Percentiles rank a stretch among this genome's conserved stretches.
These are phyloP conservation scores for Pogonus chalceus DNA, from an alignment of 1,140 invertebrate species.

Conservation along the genomic window DNA sequence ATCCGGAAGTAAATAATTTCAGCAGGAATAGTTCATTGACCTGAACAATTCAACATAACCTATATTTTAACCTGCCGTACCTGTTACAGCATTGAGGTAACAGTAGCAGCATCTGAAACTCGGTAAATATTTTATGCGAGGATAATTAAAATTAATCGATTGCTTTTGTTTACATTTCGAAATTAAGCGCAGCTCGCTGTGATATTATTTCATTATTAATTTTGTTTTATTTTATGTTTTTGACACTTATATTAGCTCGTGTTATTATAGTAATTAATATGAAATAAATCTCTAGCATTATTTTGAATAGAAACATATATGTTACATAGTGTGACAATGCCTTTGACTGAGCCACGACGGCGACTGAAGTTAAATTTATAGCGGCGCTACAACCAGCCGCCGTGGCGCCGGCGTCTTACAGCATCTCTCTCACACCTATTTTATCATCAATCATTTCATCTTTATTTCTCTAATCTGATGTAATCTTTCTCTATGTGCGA, in stretches of 20 bases:
- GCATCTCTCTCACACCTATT: not conserved
- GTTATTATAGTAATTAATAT: not conserved
- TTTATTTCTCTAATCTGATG: not conserved
- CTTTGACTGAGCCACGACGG: slow-evolving; percentile 21
- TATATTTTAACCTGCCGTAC: too few relatives aligned
- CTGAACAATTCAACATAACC: too few relatives aligned
- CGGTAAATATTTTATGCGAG: not conserved
- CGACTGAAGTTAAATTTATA: slow-evolving; percentile 23
- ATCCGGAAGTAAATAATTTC: too few relatives aligned
- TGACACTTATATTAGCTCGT: not conserved
- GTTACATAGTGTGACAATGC: slow-evolving; percentile 21
- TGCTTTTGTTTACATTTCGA: not conserved
- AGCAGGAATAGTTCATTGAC: too few relatives aligned
- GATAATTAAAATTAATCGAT: not conserved
- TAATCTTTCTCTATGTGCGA: too few relatives aligned
- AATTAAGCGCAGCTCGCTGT: not conserved
- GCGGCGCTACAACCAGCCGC: slow-evolving; percentile 23
- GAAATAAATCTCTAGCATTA: too few relatives aligned
- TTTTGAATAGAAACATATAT: not conserved
- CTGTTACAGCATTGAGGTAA: too few relatives aligned
- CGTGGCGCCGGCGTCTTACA: slow-evolving; percentile 14
- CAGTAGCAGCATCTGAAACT: too few relatives aligned
- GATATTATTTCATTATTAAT: not conserved
- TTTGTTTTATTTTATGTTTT: not conserved
- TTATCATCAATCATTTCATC: not conserved